phyloP scores from a whole-genome alignment of 2,797 vertebrate species.

The Muraenolepis orangiensis region DNA sequence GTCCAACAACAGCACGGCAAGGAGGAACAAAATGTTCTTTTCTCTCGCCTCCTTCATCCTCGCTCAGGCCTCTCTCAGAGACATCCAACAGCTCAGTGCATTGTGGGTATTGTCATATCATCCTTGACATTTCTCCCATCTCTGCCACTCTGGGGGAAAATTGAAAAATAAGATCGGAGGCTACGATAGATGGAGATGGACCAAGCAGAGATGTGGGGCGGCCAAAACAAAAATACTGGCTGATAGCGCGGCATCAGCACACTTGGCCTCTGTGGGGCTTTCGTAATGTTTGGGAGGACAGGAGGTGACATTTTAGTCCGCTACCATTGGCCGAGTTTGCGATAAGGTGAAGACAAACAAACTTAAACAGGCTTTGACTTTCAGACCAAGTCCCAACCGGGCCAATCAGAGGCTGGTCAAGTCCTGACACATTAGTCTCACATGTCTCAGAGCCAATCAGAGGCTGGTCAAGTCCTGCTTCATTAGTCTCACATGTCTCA shows the following conservation, averaged over 20 bases:
- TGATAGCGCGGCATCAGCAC: slow-evolving; percentile 48
- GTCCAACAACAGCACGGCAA: background rate
- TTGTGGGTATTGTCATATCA: slow-evolving; percentile 45
- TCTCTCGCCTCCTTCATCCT: slow-evolving; percentile 6
- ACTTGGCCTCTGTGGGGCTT: slow-evolving; percentile 34
- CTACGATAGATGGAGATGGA: slow-evolving; percentile 22
- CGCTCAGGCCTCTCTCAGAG: slow-evolving; percentile 9
- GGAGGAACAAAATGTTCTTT: background rate
- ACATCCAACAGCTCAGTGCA: slow-evolving; percentile 26
- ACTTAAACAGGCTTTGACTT: no score
- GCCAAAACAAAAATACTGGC: slow-evolving; percentile 37
- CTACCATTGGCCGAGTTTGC: no score
- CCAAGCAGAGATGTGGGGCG: slow-evolving; percentile 25
- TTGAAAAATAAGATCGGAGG: slow-evolving; percentile 11
- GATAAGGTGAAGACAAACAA: no score
- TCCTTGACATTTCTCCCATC: slow-evolving; percentile 52
- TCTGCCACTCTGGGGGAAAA: slow-evolving; percentile 33
- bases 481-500: no score
- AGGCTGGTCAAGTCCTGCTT: no score
- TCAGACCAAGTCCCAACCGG: no score
- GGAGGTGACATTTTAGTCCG: no score
- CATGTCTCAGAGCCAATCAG: no score
- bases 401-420: no score
- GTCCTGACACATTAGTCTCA: no score
- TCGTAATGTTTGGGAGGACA: no score